phyloP scores from a whole-genome alignment of 2,888 invertebrate species.

The Anagyrus pseudococci region DNA sequence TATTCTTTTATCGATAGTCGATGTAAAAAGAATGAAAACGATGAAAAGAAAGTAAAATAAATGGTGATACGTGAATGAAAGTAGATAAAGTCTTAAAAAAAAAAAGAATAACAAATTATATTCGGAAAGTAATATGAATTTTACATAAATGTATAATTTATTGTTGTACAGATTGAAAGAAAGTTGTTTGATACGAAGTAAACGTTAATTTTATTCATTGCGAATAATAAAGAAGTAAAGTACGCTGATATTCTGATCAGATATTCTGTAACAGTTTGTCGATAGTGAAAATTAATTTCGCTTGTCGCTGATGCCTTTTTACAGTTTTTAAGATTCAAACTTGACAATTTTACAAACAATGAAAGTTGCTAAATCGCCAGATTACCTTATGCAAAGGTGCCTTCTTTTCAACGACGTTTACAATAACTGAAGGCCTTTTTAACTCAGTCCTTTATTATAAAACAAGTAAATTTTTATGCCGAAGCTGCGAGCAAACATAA shows the following conservation, averaged over 20 bases:
- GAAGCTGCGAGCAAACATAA: conserved; percentile 28
- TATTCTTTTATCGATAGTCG: conserved; percentile 17
- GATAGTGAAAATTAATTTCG: conserved; percentile 32
- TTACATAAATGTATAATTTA: conserved; percentile 36
- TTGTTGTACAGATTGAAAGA: conserved; percentile 33
- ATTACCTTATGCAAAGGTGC: conserved; percentile 37
- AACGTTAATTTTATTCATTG: conserved; percentile 21
- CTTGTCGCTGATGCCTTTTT: conserved; percentile 37
- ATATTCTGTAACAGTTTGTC: conserved; percentile 7
- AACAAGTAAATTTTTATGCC: conserved; percentile 33
- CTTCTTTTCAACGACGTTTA: conserved; percentile 30
- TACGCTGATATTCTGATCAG: conserved; percentile 15
- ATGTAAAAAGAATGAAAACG: conserved; percentile 5
- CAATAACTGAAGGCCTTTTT: conserved; percentile 32
- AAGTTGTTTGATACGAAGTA: conserved; percentile 24
- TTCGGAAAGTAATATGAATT: conserved; percentile 32
- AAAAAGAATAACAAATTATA: conserved; percentile 32
- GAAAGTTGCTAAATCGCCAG: conserved; percentile 28
- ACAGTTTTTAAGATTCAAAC: conserved; percentile 29
- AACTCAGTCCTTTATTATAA: conserved; percentile 20
- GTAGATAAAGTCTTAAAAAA: conserved; percentile 17
- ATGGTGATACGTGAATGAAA: conserved; percentile 33
- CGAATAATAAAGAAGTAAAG: conserved; percentile 14
- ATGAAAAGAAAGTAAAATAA: conserved; percentile 13
- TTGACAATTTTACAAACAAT: conserved; percentile 17